Conservation (phyloP, 1,140 invertebrate genomes). For the Apis cerana region DNA sequence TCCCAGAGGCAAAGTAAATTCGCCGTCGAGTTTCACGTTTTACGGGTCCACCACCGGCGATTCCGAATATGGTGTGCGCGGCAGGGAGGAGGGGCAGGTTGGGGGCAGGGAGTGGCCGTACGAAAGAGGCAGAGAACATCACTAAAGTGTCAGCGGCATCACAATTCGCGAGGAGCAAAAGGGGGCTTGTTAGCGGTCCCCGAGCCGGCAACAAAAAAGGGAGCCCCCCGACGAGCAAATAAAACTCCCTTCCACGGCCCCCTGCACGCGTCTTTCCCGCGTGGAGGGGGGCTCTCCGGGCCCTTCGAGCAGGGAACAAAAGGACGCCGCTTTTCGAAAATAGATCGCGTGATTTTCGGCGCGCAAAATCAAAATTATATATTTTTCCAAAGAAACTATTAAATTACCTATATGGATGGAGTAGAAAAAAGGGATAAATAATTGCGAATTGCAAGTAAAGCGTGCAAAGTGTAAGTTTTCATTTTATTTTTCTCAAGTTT, state of each 20-base stretch:
- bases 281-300: conserved; percentile 39
- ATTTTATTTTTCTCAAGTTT: no score
- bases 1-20: conserved; percentile 38
- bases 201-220: conserved; percentile 66
- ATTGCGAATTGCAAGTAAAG: no score
- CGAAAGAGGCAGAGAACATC: conserved; percentile 70
- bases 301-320: conserved; percentile 17
- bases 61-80: conserved; percentile 60
- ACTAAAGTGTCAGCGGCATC: conserved; percentile 77
- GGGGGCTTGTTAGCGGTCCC: conserved; percentile 73
- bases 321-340: conserved; percentile 30
- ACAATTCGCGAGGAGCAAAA: conserved; percentile 75
- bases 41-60: conserved; percentile 3
- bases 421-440: no score
- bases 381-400: no score
- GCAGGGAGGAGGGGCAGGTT: not conserved
- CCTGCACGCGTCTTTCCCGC: conserved; percentile 52
- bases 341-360: not conserved
- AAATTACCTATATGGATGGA: no score
- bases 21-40: conserved; percentile 62
- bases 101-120: conserved; percentile 32
- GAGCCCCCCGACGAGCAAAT: conserved; percentile 57
- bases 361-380: no score
- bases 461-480: no score
- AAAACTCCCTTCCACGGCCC: conserved; percentile 51